These are phyloP conservation scores for Leptogaster cylindrica DNA, from an alignment of 2,888 invertebrate species.

Conservation along the genomic window DNA sequence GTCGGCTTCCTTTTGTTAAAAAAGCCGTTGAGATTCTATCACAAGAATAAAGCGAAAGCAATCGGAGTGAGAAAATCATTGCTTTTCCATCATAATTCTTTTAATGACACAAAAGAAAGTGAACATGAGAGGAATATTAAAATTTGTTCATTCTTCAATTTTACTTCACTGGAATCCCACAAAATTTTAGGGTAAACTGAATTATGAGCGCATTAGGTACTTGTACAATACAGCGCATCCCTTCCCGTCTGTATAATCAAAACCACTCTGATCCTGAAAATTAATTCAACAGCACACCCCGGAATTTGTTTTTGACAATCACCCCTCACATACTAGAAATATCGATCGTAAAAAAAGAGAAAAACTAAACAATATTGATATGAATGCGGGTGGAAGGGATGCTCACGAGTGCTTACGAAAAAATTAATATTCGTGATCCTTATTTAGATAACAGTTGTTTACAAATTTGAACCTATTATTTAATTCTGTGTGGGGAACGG, in stretches of 20 bases:
- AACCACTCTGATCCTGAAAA: constrained; percentile 51
- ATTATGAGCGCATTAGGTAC: background rate
- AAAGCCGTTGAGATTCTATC: constrained; percentile 2
- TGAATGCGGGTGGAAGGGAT: constrained; percentile 6
- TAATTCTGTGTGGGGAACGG: too few species aligned
- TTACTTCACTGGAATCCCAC: constrained; percentile 15
- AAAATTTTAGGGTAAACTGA: constrained; percentile 5
- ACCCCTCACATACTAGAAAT: too few species aligned
- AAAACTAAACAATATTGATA: too few species aligned
- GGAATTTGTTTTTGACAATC: background rate
- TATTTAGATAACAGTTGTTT: too few species aligned
- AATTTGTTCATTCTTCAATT: constrained; percentile 37
- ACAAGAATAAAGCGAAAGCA: background rate
- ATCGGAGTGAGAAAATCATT: constrained; percentile 13
- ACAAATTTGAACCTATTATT: too few species aligned
- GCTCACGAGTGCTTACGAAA: too few species aligned
- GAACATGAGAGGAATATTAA: constrained; percentile 11
- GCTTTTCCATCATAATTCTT: constrained; percentile 16
- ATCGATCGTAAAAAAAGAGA: too few species aligned
- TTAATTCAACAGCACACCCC: constrained; percentile 47
- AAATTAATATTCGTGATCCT: too few species aligned
- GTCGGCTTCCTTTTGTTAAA: constrained; percentile 4
- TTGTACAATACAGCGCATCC: too few species aligned
- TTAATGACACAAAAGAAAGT: background rate
- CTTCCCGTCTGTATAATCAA: too few species aligned